Conservation (phyloP, 2,113 vertebrate species). For the Scortum barcoo region DNA sequence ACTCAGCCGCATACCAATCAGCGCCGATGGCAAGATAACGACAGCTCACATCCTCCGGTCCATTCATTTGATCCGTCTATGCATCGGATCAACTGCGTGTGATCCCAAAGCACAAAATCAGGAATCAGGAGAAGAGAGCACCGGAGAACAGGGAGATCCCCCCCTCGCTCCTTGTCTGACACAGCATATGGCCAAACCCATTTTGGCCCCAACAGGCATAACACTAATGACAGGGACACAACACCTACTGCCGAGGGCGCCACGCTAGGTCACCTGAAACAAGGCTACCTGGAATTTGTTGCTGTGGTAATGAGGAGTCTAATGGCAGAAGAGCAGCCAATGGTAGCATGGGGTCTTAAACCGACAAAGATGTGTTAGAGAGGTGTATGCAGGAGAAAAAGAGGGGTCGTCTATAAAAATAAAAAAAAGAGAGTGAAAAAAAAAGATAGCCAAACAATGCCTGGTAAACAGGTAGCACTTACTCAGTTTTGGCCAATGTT, state of each 20-base stretch:
- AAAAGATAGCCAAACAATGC: slow-evolving; percentile 18
- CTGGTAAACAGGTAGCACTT: slow-evolving; percentile 86
- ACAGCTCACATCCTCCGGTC: slow-evolving; percentile 44
- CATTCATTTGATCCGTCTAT: slow-evolving; percentile 60
- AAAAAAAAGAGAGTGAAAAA: no score
- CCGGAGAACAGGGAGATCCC: slow-evolving; percentile 60
- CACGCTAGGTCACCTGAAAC: slow-evolving; percentile 56
- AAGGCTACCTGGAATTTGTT: slow-evolving; percentile 68
- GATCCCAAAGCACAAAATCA: slow-evolving; percentile 43
- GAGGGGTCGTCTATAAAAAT: slow-evolving; percentile 3
- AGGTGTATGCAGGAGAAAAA: slow-evolving; percentile 41
- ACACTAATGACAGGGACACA: slow-evolving; percentile 57
- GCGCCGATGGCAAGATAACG: slow-evolving; percentile 65
- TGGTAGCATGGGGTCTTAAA: slow-evolving; percentile 57
- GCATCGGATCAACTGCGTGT: slow-evolving; percentile 25
- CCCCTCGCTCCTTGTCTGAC: slow-evolving; percentile 54
- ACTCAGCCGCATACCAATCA: slow-evolving; percentile 82
- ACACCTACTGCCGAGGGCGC: slow-evolving; percentile 51
- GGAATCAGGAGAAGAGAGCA: slow-evolving; percentile 28
- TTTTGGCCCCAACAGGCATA: slow-evolving; percentile 51
- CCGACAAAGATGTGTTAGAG: slow-evolving; percentile 57
- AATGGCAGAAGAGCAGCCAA: slow-evolving; percentile 51
- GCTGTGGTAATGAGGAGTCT: slow-evolving; percentile 49
- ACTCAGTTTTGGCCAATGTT: slow-evolving; percentile 93
- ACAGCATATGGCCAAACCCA: slow-evolving; percentile 69